Evolutionary conservation across 1,140 invertebrate species (phyloP).

Genomic region (Bombus pyrosoma): DNA sequence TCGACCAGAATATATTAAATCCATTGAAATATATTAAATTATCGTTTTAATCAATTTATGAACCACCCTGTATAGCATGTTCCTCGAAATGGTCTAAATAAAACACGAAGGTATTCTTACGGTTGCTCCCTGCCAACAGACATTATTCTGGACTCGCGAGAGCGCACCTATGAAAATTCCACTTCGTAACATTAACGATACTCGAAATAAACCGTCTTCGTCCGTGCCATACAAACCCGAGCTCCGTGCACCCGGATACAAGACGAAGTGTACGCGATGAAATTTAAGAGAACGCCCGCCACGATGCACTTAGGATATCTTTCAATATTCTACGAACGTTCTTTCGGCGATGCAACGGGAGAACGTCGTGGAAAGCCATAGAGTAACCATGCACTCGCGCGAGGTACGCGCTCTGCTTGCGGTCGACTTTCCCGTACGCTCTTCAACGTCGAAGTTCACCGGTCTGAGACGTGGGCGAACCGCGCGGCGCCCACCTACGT

Average conservation of each 20-base stretch:
- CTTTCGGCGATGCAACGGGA: not conserved
- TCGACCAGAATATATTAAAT: too few relatives aligned
- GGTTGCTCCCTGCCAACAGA: not conserved
- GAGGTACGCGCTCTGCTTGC: not conserved
- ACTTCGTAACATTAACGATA: not conserved
- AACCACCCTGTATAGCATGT: not conserved
- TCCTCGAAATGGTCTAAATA: not conserved
- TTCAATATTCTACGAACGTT: not conserved
- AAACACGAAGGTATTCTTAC: not conserved
- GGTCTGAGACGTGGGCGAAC: slow-evolving; percentile 43
- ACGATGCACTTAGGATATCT: too few relatives aligned
- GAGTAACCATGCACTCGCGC: not conserved
- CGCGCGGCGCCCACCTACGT: slow-evolving; percentile 40
- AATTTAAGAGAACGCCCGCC: not conserved
- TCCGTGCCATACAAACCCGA: not conserved
- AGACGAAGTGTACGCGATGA: not conserved
- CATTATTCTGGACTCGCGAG: not conserved
- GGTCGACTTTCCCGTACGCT: not conserved
- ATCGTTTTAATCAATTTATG: not conserved
- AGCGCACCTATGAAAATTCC: not conserved
- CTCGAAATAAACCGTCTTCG: not conserved
- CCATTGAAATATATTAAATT: too few relatives aligned
- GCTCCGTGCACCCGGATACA: too few relatives aligned
- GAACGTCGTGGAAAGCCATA: not conserved
- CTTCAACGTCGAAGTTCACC: slow-evolving; percentile 37